Evolutionary conservation across 2,888 invertebrate species (phyloP).

Genomic region (Creontiades dilutus): DNA sequence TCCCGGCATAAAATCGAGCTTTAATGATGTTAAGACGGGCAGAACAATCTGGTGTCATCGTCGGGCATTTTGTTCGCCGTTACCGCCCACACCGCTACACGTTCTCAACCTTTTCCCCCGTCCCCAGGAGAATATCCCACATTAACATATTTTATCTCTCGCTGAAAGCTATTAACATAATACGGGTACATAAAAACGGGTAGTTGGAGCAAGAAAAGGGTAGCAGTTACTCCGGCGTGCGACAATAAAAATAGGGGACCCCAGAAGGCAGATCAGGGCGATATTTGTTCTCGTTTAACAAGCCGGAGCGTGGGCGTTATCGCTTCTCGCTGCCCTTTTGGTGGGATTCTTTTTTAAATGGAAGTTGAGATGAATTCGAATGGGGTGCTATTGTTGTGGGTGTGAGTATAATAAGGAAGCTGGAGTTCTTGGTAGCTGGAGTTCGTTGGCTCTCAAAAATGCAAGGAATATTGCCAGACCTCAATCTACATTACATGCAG

Average conservation of each 20-base stretch:
- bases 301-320: not conserved
- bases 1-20: too few species aligned
- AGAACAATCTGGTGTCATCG: not conserved
- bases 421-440: too few species aligned
- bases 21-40: too few species aligned
- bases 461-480: too few species aligned
- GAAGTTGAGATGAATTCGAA: too few species aligned
- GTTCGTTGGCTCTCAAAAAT: too few species aligned
- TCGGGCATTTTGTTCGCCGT: not conserved
- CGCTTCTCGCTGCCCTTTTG: not conserved
- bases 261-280: not conserved
- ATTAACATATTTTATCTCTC: not conserved
- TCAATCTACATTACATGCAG: too few species aligned
- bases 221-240: slow-evolving; percentile 3
- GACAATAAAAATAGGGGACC: slow-evolving; percentile 9
- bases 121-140: not conserved
- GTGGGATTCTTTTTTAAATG: not conserved
- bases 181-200: slow-evolving; percentile 9
- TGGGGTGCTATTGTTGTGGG: too few species aligned
- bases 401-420: too few species aligned
- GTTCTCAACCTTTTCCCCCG: not conserved
- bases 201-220: slow-evolving; percentile 17
- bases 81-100: not conserved
- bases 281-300: slow-evolving; percentile 30
- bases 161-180: slow-evolving; percentile 1